Evolutionary conservation across 2,797 vertebrate species (phyloP).

Genomic region (Falco biarmicus): DNA sequence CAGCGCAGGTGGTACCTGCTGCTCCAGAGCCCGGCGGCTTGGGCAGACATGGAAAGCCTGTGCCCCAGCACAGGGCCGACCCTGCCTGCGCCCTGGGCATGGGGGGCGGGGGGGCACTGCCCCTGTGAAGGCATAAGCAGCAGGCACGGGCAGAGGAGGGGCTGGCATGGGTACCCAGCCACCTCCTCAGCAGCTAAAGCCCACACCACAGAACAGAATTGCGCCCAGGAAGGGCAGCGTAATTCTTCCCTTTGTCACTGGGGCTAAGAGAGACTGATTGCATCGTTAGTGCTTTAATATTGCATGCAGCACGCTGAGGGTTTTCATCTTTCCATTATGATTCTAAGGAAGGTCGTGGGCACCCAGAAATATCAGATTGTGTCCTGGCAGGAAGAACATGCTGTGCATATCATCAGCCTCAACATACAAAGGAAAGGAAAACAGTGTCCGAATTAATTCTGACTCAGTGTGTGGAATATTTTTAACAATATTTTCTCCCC

Average conservation of each 20-base stretch:
- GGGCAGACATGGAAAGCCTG: background rate
- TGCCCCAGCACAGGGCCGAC: background rate
- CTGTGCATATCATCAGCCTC: background rate
- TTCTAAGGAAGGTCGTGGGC: background rate
- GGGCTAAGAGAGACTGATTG: constrained; percentile 15
- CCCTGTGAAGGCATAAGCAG: fast-evolving
- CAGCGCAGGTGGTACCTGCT: background rate
- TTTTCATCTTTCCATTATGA: constrained; percentile 26
- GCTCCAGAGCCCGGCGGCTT: fast-evolving
- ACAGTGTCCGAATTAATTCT: constrained; percentile 10
- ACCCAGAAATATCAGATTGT: constrained; percentile 31
- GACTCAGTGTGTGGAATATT: background rate
- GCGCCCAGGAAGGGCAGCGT: background rate
- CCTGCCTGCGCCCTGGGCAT: fast-evolving
- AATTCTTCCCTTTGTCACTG: background rate
- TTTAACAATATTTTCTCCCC: background rate
- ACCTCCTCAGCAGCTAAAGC: background rate
- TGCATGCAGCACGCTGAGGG: background rate
- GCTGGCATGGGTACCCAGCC: fast-evolving
- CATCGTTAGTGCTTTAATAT: constrained; percentile 39
- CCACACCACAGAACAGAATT: background rate
- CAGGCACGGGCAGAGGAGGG: fast-evolving
- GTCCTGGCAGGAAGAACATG: constrained; percentile 24
- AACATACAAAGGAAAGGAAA: background rate
- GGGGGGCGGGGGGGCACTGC: fast-evolving